These are phyloP conservation scores for Probosciger aterrimus DNA, from an alignment of 2,113 vertebrate genomes.

Conservation along the genomic window DNA sequence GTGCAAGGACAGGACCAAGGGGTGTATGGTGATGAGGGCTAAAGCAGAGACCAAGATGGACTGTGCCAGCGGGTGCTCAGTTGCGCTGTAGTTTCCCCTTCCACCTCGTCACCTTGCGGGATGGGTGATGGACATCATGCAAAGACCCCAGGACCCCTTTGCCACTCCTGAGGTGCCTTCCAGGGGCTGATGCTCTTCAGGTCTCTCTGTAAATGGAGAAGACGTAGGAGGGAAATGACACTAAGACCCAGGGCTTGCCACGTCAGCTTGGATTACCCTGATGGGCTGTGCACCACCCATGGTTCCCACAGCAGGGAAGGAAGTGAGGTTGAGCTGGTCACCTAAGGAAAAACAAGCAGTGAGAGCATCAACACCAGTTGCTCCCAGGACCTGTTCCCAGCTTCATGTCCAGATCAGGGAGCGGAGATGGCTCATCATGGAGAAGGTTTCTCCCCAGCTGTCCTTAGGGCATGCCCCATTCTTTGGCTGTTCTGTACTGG, in stretches of 20 bases:
- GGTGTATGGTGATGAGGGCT: not conserved
- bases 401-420: not conserved
- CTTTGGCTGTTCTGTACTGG: too few relatives aligned
- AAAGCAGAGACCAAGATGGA: not conserved
- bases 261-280: not conserved
- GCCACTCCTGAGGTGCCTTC: not conserved
- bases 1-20: not conserved
- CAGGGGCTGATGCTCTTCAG: not conserved
- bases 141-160: not conserved
- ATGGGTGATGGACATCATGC: fast-evolving
- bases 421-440: not conserved
- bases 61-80: not conserved
- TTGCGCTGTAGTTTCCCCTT: not conserved
- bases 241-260: not conserved
- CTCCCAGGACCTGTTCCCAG: not conserved
- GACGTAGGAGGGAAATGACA: not conserved
- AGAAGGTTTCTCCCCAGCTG: not conserved
- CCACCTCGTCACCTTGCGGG: not conserved
- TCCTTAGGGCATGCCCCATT: not conserved
- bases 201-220: not conserved
- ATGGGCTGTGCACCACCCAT: not conserved
- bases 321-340: not conserved
- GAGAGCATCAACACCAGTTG: not conserved
- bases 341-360: not conserved
- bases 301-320: not conserved